Evolutionary conservation across 2,797 vertebrate genomes (phyloP), one percentile per base, ranked within the genome.

Genomic region (Hyperoplus lanceolatus): DNA sequence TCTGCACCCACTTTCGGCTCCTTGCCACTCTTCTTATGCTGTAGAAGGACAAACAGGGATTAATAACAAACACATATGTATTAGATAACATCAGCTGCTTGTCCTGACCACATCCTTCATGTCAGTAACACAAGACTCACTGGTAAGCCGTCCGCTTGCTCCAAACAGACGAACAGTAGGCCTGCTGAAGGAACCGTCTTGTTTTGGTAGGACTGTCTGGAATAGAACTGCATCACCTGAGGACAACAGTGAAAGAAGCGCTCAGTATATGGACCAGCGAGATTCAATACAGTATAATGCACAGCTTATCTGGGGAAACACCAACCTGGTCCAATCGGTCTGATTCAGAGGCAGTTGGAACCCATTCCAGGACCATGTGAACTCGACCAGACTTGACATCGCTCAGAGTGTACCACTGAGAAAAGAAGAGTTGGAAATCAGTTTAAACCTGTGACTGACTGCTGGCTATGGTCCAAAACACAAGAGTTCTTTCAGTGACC

Each of bases 11-110:
- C 92, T 84, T 95, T 96, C 67, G 97, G 96, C 3, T 95, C 94
- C 83, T 98, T 97, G 69, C 95, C 95, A 38, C 96, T 97, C 88
- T 97, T 98, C 75, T 96, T 96, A 45, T 97, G 79, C 97, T 98
- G 74, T 39, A 81, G 18, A 70, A 10, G 79, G 29, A 82, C 6
- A 81, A 48, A 73, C 0, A 51, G 11, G 18, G 0, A 43, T 29
- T 42, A 48, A 36, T 3, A 67, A 48, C 3, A 54, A 18, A 10
- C 13, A 4, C 4, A 48, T 8, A 12, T 36, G 7, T 29, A 59
- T 57, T 42, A 1, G n/a, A 8, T 29, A 70, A 4, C 21, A 60
- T 21, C 15, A 60, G 46, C 4, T 41, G 42, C 8, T 41, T 55
- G 53, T 53, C 8, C 10, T 45, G 12, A 70, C 3, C 45, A 51